Evolutionary conservation across 2,888 invertebrate species (phyloP), one percentile per base, ranked within the genome.

Genomic region (Drosophila tanythrix): DNA sequence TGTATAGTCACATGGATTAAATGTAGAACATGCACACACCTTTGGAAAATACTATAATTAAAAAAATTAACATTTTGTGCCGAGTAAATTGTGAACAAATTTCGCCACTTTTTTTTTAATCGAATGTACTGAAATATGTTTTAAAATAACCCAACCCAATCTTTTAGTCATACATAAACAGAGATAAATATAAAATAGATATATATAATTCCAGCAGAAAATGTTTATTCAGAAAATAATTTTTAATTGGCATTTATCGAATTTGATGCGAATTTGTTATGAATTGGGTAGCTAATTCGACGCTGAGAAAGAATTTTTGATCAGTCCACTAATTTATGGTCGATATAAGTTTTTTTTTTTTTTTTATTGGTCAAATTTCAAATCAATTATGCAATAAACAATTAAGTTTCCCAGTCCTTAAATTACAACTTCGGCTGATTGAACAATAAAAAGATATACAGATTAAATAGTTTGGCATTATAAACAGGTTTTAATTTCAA

Each of bases 1-100:
- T 40, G 58, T 51, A 43, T 79, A 79, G 73, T 73, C 65, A 27
- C 25, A 59, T 31, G 56, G 64, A 67, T 76, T 70, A 63, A 65
- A 65, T 63, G 25, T 43, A 21, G 11, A 43, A 21, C 11, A 43
- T 43, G 27, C 43, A 53, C 55, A 53, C 70, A 61, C 60, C 70
- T 79, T n/a, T 51, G 10, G 43, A 31, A 38, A 52, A 46, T 36
- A 36, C n/a, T 40, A 13, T 33, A 50, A 35, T 51, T 51, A 25
- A 29, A 21, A 21, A n/a, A 40, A 13, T 21, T 3, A 46, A 11
- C 5, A 55, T 25, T 55, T 27, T 18, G 18, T 53, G 18, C 18
- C 6, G 8, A 27, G 13, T n/a, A 27, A 25, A 27, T 2, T 56
- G n/a, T 40, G 29, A 27, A 13, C 11, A 27, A 18, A 52, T 4